Evolutionary conservation across 1,140 invertebrate species (phyloP).

Genomic region (Drosophila virilis): DNA sequence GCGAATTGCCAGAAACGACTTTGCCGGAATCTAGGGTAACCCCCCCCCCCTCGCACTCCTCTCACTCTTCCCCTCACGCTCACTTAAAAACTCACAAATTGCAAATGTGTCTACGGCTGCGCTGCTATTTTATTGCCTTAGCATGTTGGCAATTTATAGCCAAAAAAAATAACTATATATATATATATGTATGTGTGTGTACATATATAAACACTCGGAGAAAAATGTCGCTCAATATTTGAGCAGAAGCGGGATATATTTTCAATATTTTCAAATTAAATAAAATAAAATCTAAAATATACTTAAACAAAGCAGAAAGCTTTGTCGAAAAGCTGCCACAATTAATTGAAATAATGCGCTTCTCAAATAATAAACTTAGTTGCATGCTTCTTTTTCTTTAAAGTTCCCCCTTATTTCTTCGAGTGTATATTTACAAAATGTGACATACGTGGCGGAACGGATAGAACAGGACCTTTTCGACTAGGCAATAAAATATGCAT

Average conservation of each 20-base stretch:
- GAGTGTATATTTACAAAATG: slow-evolving; percentile 23
- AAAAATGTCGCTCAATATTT: no score
- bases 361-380: no score
- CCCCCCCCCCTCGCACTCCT: background rate
- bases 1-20: slow-evolving; percentile 59
- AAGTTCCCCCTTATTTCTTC: background rate
- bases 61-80: no score
- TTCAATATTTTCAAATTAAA: no score
- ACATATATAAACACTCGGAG: no score
- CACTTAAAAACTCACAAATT: slow-evolving; percentile 35
- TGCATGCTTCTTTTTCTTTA: no score
- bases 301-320: no score
- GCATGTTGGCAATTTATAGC: slow-evolving; percentile 76
- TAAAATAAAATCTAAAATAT: no score
- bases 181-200: background rate
- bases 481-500: slow-evolving; percentile 18
- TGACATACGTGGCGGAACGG: slow-evolving; percentile 1
- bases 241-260: no score
- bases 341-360: no score
- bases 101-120: slow-evolving; percentile 62
- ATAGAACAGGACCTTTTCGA: slow-evolving; percentile 10
- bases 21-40: slow-evolving; percentile 70
- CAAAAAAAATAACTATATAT: slow-evolving; percentile 32
- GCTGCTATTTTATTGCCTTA: slow-evolving; percentile 79
- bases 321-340: no score